Evolutionary conservation across 2,113 vertebrate species (phyloP).

Genomic region (Chloroceryle aenea): DNA sequence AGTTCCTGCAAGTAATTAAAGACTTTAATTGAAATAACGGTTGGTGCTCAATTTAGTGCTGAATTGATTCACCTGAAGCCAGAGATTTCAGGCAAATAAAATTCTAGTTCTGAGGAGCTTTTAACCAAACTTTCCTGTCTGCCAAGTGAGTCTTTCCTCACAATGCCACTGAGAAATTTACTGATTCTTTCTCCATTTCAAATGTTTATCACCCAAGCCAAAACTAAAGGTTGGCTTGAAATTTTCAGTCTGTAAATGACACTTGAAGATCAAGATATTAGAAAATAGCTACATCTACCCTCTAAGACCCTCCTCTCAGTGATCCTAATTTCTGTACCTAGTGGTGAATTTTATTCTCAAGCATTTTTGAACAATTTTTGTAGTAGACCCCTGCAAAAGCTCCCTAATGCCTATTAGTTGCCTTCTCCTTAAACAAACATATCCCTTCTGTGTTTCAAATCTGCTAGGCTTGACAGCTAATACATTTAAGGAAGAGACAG

Average conservation of each 20-base stretch:
- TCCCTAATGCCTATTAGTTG: not conserved
- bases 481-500: not conserved
- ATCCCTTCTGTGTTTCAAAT: not conserved
- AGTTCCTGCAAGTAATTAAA: constrained; percentile 4
- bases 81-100: not conserved
- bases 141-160: not conserved
- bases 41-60: not conserved
- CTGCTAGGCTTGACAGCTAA: not conserved
- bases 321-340: not conserved
- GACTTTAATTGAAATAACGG: not conserved
- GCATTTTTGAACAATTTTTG: not conserved
- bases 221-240: not conserved
- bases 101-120: not conserved
- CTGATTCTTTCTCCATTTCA: not conserved
- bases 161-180: not conserved
- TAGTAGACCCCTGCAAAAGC: not conserved
- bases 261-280: not conserved
- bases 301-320: not conserved
- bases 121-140: not conserved
- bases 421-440: not conserved
- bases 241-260: not conserved
- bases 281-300: not conserved
- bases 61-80: not conserved
- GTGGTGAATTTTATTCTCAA: not conserved
- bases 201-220: not conserved